phyloP scores from a whole-genome alignment of 2,113 vertebrate genomes.

The Ceyx melanurus region DNA sequence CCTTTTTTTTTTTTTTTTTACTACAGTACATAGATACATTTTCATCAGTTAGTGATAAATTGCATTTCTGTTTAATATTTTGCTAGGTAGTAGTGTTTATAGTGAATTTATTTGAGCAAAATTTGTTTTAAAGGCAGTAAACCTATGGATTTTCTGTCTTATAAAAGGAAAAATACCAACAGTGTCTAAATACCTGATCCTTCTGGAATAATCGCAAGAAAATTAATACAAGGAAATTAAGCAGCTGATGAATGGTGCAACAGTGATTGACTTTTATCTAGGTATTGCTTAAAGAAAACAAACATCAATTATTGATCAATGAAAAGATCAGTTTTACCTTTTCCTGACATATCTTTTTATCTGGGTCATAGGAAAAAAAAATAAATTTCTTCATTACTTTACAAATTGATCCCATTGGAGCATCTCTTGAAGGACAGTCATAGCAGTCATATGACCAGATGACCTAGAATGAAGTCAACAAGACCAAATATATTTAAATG shows the following conservation, averaged over 20 bases:
- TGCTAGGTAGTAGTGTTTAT: background rate
- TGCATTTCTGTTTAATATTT: background rate
- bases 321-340: background rate
- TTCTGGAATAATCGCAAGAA: background rate
- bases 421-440: background rate
- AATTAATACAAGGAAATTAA: background rate
- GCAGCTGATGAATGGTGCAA: background rate
- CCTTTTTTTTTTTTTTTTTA: background rate
- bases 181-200: background rate
- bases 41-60: background rate
- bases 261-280: background rate
- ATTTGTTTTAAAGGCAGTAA: background rate
- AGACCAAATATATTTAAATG: background rate
- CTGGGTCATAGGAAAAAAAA: background rate
- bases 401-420: background rate
- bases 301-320: background rate
- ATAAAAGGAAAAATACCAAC: background rate
- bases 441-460: background rate
- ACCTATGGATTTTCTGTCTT: background rate
- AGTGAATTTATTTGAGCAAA: background rate
- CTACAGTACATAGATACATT: background rate
- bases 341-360: background rate
- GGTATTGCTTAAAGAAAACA: background rate
- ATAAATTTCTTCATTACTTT: background rate
- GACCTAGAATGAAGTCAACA: background rate